These are phyloP conservation scores for Plecturocebus donacophilus DNA, from an alignment of 2,113 vertebrate genomes.

Conservation along the genomic window DNA sequence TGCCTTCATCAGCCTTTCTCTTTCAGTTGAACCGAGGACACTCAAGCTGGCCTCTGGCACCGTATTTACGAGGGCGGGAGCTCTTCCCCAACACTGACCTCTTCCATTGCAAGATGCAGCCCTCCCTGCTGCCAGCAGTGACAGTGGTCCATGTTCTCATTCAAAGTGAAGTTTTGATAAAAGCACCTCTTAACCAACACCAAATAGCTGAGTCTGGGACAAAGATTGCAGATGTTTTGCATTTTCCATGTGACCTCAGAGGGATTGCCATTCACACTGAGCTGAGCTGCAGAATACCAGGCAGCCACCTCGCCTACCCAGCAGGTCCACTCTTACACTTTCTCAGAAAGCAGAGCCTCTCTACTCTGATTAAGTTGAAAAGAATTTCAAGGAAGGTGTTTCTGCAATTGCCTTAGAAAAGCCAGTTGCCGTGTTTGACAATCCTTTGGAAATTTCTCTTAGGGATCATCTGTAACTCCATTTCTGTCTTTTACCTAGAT, in stretches of 20 bases:
- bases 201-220: not conserved
- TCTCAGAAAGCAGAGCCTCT: not conserved
- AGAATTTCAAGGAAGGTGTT: not conserved
- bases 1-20: not conserved
- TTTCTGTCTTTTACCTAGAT: not conserved
- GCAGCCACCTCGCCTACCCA: too few species aligned
- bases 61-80: accelerated
- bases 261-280: not conserved
- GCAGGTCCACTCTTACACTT: not conserved
- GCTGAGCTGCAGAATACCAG: not conserved
- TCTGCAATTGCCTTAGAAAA: not conserved
- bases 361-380: not conserved
- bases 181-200: not conserved
- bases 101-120: not conserved
- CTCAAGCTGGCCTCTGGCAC: not conserved
- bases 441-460: not conserved
- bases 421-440: not conserved
- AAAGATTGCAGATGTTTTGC: not conserved
- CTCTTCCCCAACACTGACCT: accelerated
- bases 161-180: not conserved
- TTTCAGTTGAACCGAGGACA: not conserved
- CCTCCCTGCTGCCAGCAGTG: not conserved
- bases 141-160: not conserved
- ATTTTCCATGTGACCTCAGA: not conserved
- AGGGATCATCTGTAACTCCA: not conserved